phyloP scores from a whole-genome alignment of 2,797 vertebrate genomes.

The Gallirallus australis region DNA sequence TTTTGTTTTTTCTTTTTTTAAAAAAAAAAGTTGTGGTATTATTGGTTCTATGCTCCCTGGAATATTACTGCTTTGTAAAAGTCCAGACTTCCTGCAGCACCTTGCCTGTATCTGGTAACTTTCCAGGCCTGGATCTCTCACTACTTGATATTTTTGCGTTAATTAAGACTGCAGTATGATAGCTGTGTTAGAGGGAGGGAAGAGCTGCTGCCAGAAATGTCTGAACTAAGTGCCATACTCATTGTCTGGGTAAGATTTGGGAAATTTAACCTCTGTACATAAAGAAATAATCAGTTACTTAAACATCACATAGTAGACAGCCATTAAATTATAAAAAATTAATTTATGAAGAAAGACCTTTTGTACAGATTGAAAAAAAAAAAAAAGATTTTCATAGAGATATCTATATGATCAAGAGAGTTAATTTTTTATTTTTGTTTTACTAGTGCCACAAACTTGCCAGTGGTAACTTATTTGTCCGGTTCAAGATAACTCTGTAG shows the following conservation, averaged over 20 bases:
- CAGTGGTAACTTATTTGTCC: constrained; percentile 96
- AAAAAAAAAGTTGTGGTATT: constrained; percentile 84
- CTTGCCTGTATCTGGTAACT: constrained; percentile 79
- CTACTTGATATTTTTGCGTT: constrained; percentile 86
- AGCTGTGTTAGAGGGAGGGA: constrained; percentile 83
- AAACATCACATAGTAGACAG: constrained; percentile 96
- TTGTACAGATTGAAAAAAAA: constrained; percentile 96
- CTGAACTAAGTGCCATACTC: constrained; percentile 97
- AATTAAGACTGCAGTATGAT: constrained; percentile 83
- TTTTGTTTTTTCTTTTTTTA: constrained; percentile 75
- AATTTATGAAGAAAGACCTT: constrained; percentile 99
- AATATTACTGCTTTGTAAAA: constrained; percentile 86
- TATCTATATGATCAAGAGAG: constrained; percentile 96
- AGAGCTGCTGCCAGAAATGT: constrained; percentile 91
- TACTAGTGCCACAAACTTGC: constrained; percentile 94
- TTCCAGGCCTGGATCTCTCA: constrained; percentile 79
- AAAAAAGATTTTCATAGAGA: constrained; percentile 96
- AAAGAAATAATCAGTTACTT: constrained; percentile 89
- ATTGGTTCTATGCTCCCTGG: constrained; percentile 89
- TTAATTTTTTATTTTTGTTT: constrained; percentile 94
- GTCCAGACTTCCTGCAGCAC: constrained; percentile 84
- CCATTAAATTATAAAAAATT: constrained; percentile 99
- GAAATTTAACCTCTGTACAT: constrained; percentile 91
- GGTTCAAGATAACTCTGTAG: constrained; percentile 92
- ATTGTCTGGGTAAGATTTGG: constrained; percentile 91